These are phyloP conservation scores for Anthoptus insignis DNA, from an alignment of 2,888 invertebrate genomes.

Conservation along the genomic window DNA sequence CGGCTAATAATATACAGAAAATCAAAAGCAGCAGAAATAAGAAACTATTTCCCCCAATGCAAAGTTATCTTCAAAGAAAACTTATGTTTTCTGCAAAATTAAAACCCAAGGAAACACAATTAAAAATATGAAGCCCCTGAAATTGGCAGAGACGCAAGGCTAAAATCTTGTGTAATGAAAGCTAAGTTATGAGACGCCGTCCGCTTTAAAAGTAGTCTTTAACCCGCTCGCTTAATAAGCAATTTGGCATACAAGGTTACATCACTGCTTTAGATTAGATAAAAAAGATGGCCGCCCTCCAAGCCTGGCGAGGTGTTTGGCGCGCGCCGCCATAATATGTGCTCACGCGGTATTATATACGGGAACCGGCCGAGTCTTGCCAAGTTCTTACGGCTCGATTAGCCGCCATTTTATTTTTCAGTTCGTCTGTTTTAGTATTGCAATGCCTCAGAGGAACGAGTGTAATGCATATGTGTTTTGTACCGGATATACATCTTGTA, in stretches of 20 bases:
- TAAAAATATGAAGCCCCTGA: conserved; percentile 3
- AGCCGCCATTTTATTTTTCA: conserved; percentile 50
- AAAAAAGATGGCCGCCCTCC: conserved; percentile 51
- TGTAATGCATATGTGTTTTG: background rate
- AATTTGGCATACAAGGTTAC: conserved; percentile 32
- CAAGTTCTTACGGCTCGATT: conserved; percentile 52
- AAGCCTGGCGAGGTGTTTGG: conserved; percentile 49
- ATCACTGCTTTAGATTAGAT: conserved; percentile 40
- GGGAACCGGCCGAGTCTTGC: conserved; percentile 49
- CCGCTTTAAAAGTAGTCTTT: conserved; percentile 11
- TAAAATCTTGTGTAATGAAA: conserved; percentile 8
- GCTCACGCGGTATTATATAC: conserved; percentile 48
- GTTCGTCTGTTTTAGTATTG: conserved; percentile 11
- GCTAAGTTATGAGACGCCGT: background rate
- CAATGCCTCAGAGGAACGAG: background rate
- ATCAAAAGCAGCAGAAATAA: no score
- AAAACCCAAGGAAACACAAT: background rate
- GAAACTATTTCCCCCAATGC: no score
- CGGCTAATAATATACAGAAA: no score
- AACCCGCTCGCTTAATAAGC: conserved; percentile 27
- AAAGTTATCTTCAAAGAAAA: no score
- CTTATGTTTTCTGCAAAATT: background rate
- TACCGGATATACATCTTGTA: background rate
- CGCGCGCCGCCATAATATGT: conserved; percentile 44
- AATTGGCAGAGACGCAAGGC: conserved; percentile 6